Evolutionary conservation across 2,888 invertebrate genomes (phyloP), one percentile per base, ranked within the genome.

Genomic region (Leptopilina drosophilae): DNA sequence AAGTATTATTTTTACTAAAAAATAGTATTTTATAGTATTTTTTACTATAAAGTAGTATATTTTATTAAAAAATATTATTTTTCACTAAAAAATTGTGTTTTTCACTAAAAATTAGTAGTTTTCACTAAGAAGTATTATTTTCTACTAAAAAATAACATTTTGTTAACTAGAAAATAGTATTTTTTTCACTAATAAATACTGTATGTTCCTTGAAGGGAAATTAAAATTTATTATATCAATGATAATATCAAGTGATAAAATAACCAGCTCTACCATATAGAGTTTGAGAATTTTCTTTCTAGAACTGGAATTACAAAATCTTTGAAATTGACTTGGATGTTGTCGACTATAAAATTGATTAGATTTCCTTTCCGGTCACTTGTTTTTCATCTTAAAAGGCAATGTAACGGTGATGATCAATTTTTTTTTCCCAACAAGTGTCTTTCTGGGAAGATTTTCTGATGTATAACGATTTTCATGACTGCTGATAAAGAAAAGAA

Each of bases 281-380:
- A 49, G 49, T 49, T 11, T 49, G 12, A 49, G 12, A 49, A 49
- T 49, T 49, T 20, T 12, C 49, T 49, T 62, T 62, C 9, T 62
- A 62, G 62, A 62, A 15, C 8, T 62, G 15, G 62, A 62, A 62
- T 62, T 20, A 62, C 62, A 62, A 62, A 62, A 62, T 62, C 20
- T 62, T 62, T 62, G 20, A 62, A 62, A 62, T 62, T 62, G 62
- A 62, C 62, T 62, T 62, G 62, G 62, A 62, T 62, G 62, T 62
- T 20, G 62, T 62, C 7, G 20, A 20, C 62, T 62, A 62, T 15
- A 62, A 62, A 62, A 62, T 62, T 62, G 62, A 62, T 62, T 62
- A 62, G 62, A 9, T 62, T 62, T 62, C 62, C 62, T 62, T 62
- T 62, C 62, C 62, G 15, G 62, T 62, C 62, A 62, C 62, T 62